phyloP scores from a whole-genome alignment of 2,797 vertebrate genomes.

The Cheirogaleus major region DNA sequence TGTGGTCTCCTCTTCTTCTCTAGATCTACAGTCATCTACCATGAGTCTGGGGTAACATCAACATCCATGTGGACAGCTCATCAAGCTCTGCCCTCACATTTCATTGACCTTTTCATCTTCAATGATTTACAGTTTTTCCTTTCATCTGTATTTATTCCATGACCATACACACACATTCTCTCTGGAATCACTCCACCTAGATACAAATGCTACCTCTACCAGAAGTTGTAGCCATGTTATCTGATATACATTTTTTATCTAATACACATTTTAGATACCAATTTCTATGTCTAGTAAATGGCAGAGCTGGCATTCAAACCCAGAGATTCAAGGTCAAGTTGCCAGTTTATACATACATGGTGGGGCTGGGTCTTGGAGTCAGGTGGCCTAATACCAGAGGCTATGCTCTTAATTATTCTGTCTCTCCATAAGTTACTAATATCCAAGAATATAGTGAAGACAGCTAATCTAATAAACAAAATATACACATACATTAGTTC shows the following conservation, averaged over 20 bases:
- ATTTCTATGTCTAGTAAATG: not conserved
- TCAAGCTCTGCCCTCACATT: not conserved
- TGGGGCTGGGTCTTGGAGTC: not conserved
- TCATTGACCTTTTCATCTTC: not conserved
- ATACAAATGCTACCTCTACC: not conserved
- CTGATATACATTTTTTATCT: not conserved
- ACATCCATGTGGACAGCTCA: not conserved
- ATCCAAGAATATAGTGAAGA: not conserved
- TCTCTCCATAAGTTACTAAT: not conserved
- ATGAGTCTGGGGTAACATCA: not conserved
- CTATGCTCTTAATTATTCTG: not conserved
- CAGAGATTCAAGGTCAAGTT: not conserved
- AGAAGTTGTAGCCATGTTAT: not conserved
- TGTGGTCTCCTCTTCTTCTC: not conserved
- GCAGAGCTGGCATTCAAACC: not conserved
- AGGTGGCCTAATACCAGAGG: not conserved
- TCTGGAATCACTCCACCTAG: not conserved
- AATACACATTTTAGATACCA: too few relatives aligned
- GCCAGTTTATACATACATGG: too few relatives aligned
- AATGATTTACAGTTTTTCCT: not conserved
- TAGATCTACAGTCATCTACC: not conserved
- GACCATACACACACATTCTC: not conserved
- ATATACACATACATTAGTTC: not conserved
- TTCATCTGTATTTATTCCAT: not conserved
- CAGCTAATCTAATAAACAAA: not conserved